Evolutionary conservation across 2,797 vertebrate genomes (phyloP).

Genomic region (Macrochelys suwanniensis): DNA sequence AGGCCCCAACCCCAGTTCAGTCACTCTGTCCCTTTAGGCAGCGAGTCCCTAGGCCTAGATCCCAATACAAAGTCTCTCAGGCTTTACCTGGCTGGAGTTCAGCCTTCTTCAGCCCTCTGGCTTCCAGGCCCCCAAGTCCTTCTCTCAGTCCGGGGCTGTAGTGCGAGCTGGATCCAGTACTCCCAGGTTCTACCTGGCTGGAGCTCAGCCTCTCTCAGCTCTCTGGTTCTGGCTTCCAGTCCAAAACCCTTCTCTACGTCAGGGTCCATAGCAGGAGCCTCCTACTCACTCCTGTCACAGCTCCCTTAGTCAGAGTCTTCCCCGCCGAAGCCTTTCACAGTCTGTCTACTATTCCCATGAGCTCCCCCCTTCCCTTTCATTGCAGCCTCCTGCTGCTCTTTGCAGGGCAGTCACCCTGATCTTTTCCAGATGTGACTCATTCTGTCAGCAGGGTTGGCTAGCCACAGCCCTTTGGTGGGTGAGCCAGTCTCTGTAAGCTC

Average conservation of each 20-base stretch:
- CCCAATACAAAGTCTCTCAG: background rate
- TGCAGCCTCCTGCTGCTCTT: background rate
- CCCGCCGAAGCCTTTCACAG: background rate
- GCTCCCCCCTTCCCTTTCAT: background rate
- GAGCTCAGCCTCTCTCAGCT: background rate
- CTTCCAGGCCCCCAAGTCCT: background rate
- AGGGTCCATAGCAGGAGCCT: background rate
- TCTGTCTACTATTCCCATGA: background rate
- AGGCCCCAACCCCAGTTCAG: background rate
- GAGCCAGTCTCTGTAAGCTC: background rate
- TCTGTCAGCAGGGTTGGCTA: background rate
- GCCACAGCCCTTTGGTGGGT: background rate
- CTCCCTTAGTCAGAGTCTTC: too few relatives aligned
- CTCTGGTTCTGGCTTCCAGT: background rate
- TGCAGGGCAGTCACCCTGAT: background rate
- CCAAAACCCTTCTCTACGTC: background rate
- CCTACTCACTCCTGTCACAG: background rate
- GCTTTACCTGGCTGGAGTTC: background rate
- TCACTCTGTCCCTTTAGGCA: background rate
- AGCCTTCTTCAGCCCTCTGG: background rate
- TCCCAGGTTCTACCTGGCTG: background rate
- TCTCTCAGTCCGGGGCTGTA: background rate
- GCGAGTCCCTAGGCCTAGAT: background rate
- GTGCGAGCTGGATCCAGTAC: background rate
- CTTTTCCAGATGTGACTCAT: background rate